phyloP scores from a whole-genome alignment of 2,888 invertebrate species.

The Brassicogethes aeneus region DNA sequence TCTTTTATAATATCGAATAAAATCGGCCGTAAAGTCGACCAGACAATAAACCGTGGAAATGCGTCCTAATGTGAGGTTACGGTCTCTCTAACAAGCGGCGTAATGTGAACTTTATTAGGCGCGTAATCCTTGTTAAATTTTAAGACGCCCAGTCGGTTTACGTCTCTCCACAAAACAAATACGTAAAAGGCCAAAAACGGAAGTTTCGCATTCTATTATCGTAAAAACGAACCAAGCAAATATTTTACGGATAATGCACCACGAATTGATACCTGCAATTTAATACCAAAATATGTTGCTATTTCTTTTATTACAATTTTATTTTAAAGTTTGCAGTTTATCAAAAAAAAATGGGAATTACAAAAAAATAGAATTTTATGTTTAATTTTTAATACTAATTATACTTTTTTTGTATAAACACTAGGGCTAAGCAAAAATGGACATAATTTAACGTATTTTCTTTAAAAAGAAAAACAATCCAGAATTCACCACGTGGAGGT shows the following conservation, averaged over 20 bases:
- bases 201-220: conserved; percentile 19
- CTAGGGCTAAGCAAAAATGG: too few species aligned
- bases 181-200: conserved; percentile 1
- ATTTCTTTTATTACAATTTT: too few species aligned
- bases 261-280: conserved; percentile 1
- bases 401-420: too few species aligned
- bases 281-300: neutral
- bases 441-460: too few species aligned
- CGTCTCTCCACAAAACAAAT: conserved; percentile 15
- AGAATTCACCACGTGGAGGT: too few species aligned
- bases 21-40: conserved; percentile 28
- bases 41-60: conserved; percentile 28
- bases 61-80: conserved; percentile 31
- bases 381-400: too few species aligned
- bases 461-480: too few species aligned
- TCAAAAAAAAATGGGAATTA: too few species aligned
- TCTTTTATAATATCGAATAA: conserved; percentile 30
- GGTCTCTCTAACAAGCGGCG: conserved; percentile 31
- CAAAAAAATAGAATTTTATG: too few species aligned
- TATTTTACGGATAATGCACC: conserved; percentile 14
- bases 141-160: conserved; percentile 21
- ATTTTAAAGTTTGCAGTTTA: too few species aligned
- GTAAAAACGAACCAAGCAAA: conserved; percentile 17
- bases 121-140: conserved; percentile 34
- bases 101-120: conserved; percentile 34